Conservation (phyloP, 2,113 vertebrate genomes). For the Xiphophorus maculatus region DNA sequence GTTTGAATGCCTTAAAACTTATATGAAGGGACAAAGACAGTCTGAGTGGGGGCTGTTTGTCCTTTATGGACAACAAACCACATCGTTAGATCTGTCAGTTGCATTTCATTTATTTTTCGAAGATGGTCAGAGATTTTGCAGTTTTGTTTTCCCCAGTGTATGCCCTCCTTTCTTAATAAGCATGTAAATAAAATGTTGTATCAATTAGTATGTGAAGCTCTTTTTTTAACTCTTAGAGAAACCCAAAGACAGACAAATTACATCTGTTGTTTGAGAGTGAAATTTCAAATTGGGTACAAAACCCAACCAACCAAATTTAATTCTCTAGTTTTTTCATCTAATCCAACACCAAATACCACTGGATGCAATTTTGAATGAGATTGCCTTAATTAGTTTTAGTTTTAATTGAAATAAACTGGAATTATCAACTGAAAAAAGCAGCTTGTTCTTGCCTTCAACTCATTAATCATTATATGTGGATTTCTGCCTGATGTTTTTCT, state of each 20-base stretch:
- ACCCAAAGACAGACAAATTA: no score
- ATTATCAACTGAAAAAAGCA: background rate
- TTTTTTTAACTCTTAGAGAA: background rate
- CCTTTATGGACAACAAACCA: background rate
- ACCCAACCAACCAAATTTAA: background rate
- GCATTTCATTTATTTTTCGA: background rate
- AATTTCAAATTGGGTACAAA: background rate
- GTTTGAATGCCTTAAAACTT: background rate
- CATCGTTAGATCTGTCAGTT: background rate
- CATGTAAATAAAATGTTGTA: background rate
- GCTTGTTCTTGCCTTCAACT: background rate
- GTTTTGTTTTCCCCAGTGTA: background rate
- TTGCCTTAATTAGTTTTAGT: background rate
- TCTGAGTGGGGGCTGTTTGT: background rate
- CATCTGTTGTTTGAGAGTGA: background rate
- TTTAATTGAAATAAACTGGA: background rate
- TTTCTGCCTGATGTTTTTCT: background rate
- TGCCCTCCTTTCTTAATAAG: background rate
- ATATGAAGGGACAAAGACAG: background rate
- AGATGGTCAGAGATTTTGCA: background rate
- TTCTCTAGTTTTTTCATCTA: background rate
- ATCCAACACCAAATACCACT: background rate
- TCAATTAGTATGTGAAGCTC: background rate
- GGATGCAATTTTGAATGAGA: background rate
- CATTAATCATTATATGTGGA: background rate